These are phyloP conservation scores for Ethmia dodecea DNA, from an alignment of 2,888 invertebrate species.

Conservation along the genomic window DNA sequence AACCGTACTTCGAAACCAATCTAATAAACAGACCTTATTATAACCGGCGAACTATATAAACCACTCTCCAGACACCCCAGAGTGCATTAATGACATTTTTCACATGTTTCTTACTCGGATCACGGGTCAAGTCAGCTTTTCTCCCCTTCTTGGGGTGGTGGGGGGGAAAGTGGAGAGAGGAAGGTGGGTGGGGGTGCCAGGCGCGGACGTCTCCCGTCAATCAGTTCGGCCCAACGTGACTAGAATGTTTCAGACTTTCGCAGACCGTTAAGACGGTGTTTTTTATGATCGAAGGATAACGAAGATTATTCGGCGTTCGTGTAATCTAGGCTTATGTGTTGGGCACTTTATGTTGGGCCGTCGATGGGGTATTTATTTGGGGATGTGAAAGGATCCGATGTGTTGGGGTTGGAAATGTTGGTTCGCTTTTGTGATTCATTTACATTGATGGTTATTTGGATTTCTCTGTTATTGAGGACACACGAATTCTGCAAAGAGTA, in stretches of 20 bases:
- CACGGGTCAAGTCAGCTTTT: slow-evolving; percentile 53
- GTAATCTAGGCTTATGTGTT: slow-evolving; percentile 34
- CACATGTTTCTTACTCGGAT: slow-evolving; percentile 64
- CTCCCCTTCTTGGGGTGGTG: slow-evolving; percentile 14
- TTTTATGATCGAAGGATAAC: slow-evolving; percentile 48
- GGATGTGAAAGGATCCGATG: no score
- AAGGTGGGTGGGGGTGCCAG: slow-evolving; percentile 24
- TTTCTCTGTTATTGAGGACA: no score
- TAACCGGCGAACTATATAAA: no score
- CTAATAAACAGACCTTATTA: no score
- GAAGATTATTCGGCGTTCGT: slow-evolving; percentile 46
- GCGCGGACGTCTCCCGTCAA: slow-evolving; percentile 75
- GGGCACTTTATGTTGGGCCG: slow-evolving; percentile 11
- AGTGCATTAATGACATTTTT: slow-evolving; percentile 76
- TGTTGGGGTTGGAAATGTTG: no score
- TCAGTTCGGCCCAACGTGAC: slow-evolving; percentile 71
- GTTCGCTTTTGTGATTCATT: no score
- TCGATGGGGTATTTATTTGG: background rate
- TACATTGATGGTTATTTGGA: no score
- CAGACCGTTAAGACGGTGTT: slow-evolving; percentile 48
- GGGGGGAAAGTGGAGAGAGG: slow-evolving; percentile 22
- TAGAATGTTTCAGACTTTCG: slow-evolving; percentile 49
- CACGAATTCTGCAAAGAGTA: no score
- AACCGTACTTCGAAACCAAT: no score
- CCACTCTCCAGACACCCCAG: no score